A percentile compares a stretch with the other conserved stretches of the same genome.
Conservation (phyloP, 2,797 vertebrate species). For the Thamnophis elegans region DNA sequence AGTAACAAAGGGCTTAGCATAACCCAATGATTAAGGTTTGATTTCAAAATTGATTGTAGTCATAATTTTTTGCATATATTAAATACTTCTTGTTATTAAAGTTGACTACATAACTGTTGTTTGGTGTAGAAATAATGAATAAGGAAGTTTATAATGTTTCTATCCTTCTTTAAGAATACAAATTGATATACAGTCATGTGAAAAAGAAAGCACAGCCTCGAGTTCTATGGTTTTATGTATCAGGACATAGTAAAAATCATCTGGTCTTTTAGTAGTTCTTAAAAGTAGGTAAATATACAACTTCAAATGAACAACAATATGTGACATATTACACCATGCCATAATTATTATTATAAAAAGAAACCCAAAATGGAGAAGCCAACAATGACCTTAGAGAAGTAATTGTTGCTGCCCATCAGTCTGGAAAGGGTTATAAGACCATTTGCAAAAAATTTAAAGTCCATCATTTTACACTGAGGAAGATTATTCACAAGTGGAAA, state of each 20-base stretch:
- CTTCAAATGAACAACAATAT: background rate
- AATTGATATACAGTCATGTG: background rate
- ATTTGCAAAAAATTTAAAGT: no score
- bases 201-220: background rate
- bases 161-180: background rate
- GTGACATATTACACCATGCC: background rate
- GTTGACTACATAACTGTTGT: background rate
- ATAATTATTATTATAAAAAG: background rate
- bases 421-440: background rate
- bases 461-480: no score
- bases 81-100: background rate
- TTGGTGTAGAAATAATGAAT: background rate
- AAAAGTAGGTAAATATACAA: background rate
- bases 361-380: background rate
- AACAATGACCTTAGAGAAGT: background rate
- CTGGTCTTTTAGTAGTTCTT: background rate
- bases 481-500: no score
- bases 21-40: background rate
- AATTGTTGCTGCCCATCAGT: background rate
- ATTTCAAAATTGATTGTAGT: background rate
- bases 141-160: background rate
- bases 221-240: background rate
- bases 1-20: background rate
- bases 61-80: background rate
- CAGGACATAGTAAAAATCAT: background rate